These are phyloP conservation scores for Mayetiola destructor DNA, from an alignment of 2,888 invertebrate species.

Conservation along the genomic window DNA sequence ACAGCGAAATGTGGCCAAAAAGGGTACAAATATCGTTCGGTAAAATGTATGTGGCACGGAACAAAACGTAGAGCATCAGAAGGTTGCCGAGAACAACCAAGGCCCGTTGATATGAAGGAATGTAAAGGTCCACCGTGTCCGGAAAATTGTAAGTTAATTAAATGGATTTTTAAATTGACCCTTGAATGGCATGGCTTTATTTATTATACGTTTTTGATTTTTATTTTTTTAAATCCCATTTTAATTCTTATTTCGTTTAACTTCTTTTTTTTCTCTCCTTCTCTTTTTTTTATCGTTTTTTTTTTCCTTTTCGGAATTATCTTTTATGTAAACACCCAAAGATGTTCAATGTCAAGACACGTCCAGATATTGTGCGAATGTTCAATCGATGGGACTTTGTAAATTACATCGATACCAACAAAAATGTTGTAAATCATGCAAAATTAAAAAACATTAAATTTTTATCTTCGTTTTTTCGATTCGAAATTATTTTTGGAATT, in stretches of 20 bases:
- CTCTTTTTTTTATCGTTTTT: conserved; percentile 16
- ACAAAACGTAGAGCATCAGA: conserved; percentile 70
- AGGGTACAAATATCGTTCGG: conserved; percentile 74
- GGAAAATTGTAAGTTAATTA: conserved; percentile 35
- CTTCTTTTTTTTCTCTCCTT: conserved; percentile 15
- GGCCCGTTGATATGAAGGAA: conserved; percentile 62
- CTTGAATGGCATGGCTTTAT: neutral
- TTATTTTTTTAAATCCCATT: neutral
- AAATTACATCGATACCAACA: conserved; percentile 65
- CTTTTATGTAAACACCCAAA: conserved; percentile 29
- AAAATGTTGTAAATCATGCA: conserved; percentile 79
- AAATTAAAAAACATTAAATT: conserved; percentile 18
- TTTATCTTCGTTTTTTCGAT: neutral
- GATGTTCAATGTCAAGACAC: conserved; percentile 61
- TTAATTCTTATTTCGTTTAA: conserved; percentile 10
- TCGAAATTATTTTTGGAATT: neutral
- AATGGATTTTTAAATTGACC: conserved; percentile 10
- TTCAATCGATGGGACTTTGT: conserved; percentile 78
- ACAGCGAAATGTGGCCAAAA: conserved; percentile 66
- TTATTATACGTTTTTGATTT: neutral
- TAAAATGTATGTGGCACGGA: conserved; percentile 87
- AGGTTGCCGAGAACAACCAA: conserved; percentile 61
- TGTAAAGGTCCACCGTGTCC: conserved; percentile 60
- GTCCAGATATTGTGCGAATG: conserved; percentile 75
- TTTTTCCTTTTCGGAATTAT: conserved; percentile 16